Base-by-base conservation (phyloP, 2,113 vertebrate genomes). In the Cinclus cinclus region DNA sequence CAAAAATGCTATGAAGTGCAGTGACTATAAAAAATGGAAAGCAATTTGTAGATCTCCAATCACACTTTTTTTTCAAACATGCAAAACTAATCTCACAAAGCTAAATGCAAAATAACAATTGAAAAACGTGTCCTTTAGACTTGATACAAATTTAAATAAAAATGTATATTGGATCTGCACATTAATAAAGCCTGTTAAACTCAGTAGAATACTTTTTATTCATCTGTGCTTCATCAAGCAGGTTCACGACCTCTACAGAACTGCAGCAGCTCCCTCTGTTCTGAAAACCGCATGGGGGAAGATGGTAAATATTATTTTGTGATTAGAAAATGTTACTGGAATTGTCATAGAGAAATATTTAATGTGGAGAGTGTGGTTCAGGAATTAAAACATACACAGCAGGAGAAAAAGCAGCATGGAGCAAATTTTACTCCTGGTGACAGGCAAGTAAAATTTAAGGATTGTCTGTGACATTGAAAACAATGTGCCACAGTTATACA, bases 251-350 rank as follows among this genome's bases (percentile, higher is more conserved):
- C 98, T 97, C 95, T 77, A 67, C 73, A 85, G 96, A 97, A 96
- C 91, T 92, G 96, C 94, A 97, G 73, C 84, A 96, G 97, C 89
- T 97, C 95, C 94, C 94, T 97, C 96, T 96, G 96, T 96, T 97
- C 96, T 96, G 90, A 97, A 95, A 95, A 88, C 62, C 3, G 5
- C 95, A 89, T 90, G 94, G 90, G 95, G 89, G 93, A 97, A 95
- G 96, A 97, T 95, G 93, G 83, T 58, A 97, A 97, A 97, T 98
- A 97, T 94, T 95, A 97, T 97, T 98, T 98, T 97, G 96, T 96
- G 97, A 98, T 98, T 97, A 98, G 97, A 97, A 98, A 97, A 97
- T 94, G 95, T 97, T 98, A 96, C 97, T 96, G 96, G 96, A 97
- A 97, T 96, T 97, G 97, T 97, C 96, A 96, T 56, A 95, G 89